These are phyloP conservation scores for Metallyticus violacea DNA, from an alignment of 2,888 invertebrate species.

Conservation along the genomic window DNA sequence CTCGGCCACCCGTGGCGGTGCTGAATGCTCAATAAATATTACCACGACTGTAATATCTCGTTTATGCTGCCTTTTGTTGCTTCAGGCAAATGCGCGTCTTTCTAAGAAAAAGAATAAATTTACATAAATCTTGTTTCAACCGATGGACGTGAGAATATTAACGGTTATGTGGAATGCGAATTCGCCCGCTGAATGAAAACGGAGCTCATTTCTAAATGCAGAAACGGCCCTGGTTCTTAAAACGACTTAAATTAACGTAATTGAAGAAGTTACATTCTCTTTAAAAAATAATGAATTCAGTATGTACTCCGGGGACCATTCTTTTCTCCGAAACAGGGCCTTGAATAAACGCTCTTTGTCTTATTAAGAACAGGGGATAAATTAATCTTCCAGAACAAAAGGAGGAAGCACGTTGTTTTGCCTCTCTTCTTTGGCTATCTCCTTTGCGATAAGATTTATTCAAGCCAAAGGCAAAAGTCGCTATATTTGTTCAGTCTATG, in stretches of 20 bases:
- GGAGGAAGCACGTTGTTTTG: background rate
- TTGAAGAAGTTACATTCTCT: background rate
- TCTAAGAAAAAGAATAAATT: too few species aligned
- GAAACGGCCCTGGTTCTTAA: background rate
- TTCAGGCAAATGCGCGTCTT: too few species aligned
- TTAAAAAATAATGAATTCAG: background rate
- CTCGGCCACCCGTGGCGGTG: too few species aligned
- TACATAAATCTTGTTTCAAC: too few species aligned
- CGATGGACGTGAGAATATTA: too few species aligned
- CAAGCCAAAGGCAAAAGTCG: background rate
- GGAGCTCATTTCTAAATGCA: background rate
- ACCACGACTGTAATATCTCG: too few species aligned
- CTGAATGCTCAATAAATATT: too few species aligned
- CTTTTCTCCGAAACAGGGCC: background rate
- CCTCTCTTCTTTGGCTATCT: background rate
- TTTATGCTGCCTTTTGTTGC: too few species aligned
- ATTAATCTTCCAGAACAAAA: background rate
- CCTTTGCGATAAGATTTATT: background rate
- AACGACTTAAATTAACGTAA: background rate
- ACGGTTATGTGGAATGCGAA: too few species aligned
- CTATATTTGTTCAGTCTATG: background rate
- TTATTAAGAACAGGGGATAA: background rate
- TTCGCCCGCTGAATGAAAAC: too few species aligned
- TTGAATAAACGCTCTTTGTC: background rate
- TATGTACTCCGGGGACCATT: background rate